Conservation (phyloP, 2,797 vertebrate species). For the Hozukius guyotensis region DNA sequence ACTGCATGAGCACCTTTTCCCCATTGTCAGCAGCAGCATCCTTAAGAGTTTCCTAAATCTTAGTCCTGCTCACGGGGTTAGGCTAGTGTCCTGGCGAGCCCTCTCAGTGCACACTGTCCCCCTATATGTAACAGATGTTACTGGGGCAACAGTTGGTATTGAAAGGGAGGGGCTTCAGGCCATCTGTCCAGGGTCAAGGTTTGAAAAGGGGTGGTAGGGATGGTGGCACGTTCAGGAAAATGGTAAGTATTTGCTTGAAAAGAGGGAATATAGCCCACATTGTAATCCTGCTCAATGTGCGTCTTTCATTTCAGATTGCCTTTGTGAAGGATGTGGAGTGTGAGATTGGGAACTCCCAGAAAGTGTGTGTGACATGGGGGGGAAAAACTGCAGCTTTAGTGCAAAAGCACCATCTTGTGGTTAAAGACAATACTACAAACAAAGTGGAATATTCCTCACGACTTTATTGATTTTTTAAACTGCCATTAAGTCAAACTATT, state of each 20-base stretch:
- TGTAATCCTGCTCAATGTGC: constrained; percentile 67
- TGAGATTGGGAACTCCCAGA: constrained; percentile 24
- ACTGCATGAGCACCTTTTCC: constrained; percentile 13
- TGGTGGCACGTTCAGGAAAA: constrained; percentile 79
- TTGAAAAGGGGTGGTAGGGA: constrained; percentile 78
- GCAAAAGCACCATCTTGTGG: constrained; percentile 71
- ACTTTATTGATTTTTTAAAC: constrained; percentile 42
- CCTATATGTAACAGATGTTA: constrained; percentile 87
- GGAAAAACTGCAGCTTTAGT: neutral
- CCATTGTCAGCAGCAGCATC: constrained; percentile 15
- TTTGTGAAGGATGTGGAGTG: constrained; percentile 45
- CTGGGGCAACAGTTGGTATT: constrained; percentile 88
- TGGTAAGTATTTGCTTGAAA: constrained; percentile 69
- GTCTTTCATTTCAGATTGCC: constrained; percentile 56
- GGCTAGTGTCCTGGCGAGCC: constrained; percentile 57
- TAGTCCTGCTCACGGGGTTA: constrained; percentile 28
- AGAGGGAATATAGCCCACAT: constrained; percentile 65
- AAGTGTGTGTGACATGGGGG: neutral
- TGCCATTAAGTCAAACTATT: neutral
- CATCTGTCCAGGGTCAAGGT: constrained; percentile 90
- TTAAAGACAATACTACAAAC: constrained; percentile 27
- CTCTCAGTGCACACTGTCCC: constrained; percentile 55
- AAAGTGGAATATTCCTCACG: neutral
- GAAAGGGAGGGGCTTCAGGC: constrained; percentile 83
- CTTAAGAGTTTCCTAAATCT: constrained; percentile 35